Base-by-base conservation (phyloP, 2,888 invertebrate species). In the Petrolisthes manimaculis region DNA sequence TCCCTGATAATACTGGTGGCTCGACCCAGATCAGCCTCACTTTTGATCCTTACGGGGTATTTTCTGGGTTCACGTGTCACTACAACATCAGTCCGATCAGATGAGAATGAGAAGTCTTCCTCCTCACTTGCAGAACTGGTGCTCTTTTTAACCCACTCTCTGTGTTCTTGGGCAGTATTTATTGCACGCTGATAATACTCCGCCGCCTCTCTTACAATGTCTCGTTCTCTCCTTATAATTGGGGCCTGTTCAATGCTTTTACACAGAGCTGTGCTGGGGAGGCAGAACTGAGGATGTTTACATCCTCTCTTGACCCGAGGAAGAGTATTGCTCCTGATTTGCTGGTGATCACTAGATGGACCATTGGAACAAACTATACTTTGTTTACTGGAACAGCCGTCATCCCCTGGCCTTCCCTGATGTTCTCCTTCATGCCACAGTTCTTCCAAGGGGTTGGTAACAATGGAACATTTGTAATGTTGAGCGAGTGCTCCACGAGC, bases 391-490 rank as follows among this genome's bases (percentile, higher is more conserved):
- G 79, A 71, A 37, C 83, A 81, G 51, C 79, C 83, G 51, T 83
- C 87, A 74, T 82, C 75, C 51, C 67, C 74, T 5, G 56, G 54
- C 75, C 85, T 90, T 5, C 84, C 54, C 24, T 71, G 56, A 18
- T 69, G 71, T 55, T 88, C 88, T 21, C 77, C 54, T 9, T 90
- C 88, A 67, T 87, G 83, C 87, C 87, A 88, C 14, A 90, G 83
- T 53, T 90, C 90, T 77, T 89, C 89, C 24, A 90, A 53, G 18
- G 90, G 90, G 54, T 90, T 90, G 54, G 90, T 86, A 53, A 89
- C 85, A 61, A 90, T 88, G 14, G 89, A 89, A 69, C 87, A 86
- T 21, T 82, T 79, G 18, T 71, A 84, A 61, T 83, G 80, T 3
- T 78, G 74, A 55, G 86, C 82, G 21, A 55, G 79, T 54, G 75